A percentile compares a stretch with the other conserved stretches of the same genome.
These are phyloP conservation scores for Odontomachus brunneus DNA, from an alignment of 1,140 invertebrate genomes.

Conservation along the genomic window DNA sequence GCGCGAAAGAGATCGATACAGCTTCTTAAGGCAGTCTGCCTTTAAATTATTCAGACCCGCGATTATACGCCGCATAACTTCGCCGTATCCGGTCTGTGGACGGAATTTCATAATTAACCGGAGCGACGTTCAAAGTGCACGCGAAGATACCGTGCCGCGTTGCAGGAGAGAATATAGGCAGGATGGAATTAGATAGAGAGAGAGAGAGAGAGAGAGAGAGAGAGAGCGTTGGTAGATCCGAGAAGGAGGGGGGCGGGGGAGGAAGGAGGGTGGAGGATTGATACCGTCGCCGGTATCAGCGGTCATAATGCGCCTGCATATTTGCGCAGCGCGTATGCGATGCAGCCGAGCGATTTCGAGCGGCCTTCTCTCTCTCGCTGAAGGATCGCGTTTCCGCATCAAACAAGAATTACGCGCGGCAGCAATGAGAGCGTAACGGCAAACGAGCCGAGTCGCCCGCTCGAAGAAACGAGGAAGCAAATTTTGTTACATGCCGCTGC, in stretches of 20 bases:
- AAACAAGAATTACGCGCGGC: slow-evolving; percentile 69
- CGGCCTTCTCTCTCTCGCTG: slow-evolving; percentile 18
- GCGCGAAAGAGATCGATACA: too few species aligned
- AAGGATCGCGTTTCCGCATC: slow-evolving; percentile 62
- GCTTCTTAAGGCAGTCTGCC: background rate
- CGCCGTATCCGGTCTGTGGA: background rate
- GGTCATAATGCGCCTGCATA: slow-evolving; percentile 66
- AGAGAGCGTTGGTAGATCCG: too few species aligned
- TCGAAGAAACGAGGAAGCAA: slow-evolving; percentile 68
- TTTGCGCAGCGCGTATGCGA: slow-evolving; percentile 64
- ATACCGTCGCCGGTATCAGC: slow-evolving; percentile 40
- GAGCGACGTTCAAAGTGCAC: slow-evolving; percentile 4
- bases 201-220: background rate
- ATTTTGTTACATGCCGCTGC: slow-evolving; percentile 52
- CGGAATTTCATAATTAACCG: slow-evolving; percentile 40
- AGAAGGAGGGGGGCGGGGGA: too few species aligned
- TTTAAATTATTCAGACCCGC: slow-evolving; percentile 6
- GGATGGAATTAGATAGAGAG: background rate
- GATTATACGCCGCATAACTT: background rate
- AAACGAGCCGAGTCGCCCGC: slow-evolving; percentile 66
- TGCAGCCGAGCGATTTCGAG: slow-evolving; percentile 65
- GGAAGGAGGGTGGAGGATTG: background rate
- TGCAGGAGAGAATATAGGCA: background rate
- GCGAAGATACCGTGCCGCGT: background rate
- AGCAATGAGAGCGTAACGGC: slow-evolving; percentile 69